Evolutionary conservation across 2,888 invertebrate species (phyloP), one percentile per base, ranked within the genome.

Genomic region (Drosophila pseudotalamancana): DNA sequence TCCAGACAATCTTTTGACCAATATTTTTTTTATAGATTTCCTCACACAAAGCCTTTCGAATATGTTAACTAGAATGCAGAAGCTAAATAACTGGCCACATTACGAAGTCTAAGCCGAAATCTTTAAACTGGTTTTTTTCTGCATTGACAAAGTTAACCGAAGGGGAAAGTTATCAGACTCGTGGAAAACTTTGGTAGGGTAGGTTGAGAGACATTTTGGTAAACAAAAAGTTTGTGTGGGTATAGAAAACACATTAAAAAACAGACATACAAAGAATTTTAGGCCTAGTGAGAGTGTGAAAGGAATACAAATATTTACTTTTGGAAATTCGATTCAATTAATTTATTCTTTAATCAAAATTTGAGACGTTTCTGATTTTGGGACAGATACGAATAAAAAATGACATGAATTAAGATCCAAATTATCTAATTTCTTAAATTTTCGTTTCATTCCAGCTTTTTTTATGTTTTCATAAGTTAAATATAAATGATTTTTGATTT

Each of bases 21-120:
- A 23, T 18, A 29, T 34, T 14, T 11, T 19, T 12, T 46, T 43
- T 32, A 43, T 50, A 19, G 37, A 11, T 27, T 5, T 49, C 4
- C 43, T n/a, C 25, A 23, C 27, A 57, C 12, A 67, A 37, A 11
- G 46, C 49, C 71, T 72, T 70, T 75, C 64, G 6, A 64, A 71
- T 75, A 71, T 75, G 72, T 23, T 50, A 72, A 72, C 18, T 63
- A 51, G 76, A 70, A 74, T 74, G 62, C 49, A 42, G 71, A 62
- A 63, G 71, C 62, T 12, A 27, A 23, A 3, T 1, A 6, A 12
- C 9, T 8, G 16, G 6, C 27, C 2, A 27, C 27, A 5, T 27
- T 3, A 31, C 3, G 4, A 8, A 27, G 27, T 43, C 43, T n/a
- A 18, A 27, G n/a, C 3, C 43, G 25, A 48, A 71, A n/a, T n/a